Evolutionary conservation across 2,888 invertebrate genomes (phyloP), one percentile per base, ranked within the genome.

Genomic region (Eupithecia inturbata): DNA sequence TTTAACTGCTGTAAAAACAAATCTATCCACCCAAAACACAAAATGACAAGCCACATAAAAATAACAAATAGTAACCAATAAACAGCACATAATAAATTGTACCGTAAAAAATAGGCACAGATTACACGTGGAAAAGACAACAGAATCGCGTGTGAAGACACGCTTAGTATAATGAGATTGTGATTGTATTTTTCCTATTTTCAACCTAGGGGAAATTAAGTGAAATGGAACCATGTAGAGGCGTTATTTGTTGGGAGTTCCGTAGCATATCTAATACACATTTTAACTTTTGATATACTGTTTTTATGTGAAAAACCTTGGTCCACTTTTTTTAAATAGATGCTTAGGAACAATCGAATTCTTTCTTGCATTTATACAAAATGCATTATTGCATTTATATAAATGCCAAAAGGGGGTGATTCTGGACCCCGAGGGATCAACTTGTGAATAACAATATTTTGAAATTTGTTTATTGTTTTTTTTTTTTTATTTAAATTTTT

Each of bases 81-180:
- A 81, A 75, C 74, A 70, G 76, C 81, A 80, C 80, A 73, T 81
- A 78, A 79, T 81, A 81, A 81, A 81, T 81, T 75, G 76, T 75
- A 36, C 74, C 75, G 74, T 80, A 80, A 78, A 64, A 80, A 80
- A 80, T 76, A 78, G 79, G 76, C 76, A 73, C 63, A 77, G 79
- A 80, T 79, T 80, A 78, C 73, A 77, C 73, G 75, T 75, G 78
- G 74, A 74, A 53, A 75, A 80, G 80, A 78, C 78, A 84, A 84
- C 81, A 80, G 85, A 82, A 77, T 90, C 82, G 91, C 91, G 91
- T 91, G 91, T 83, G 82, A 82, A 82, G 83, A 84, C 85, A 86
- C 84, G 89, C 83, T 88, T 85, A 82, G 80, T 85, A 82, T 90
- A 91, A 91, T 91, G 88, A 87, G 86, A 82, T 82, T 87, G 87